Evolutionary conservation across 1,140 invertebrate genomes (phyloP), one percentile per base, ranked within the genome.

Genomic region (Aphis craccivora): DNA sequence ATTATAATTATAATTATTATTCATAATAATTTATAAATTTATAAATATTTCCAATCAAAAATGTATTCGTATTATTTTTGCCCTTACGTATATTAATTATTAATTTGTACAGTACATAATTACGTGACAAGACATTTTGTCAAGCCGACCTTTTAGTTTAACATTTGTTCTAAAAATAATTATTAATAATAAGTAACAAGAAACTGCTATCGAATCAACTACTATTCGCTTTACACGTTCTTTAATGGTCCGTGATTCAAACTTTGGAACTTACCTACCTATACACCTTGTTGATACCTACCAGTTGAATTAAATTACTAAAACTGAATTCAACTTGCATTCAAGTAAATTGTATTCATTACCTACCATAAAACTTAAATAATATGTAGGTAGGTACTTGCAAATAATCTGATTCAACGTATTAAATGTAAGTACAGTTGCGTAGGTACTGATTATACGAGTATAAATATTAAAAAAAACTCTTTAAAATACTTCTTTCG

Each of bases 271-370:
- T 67, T 67, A n/a, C 37, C 37, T 37, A 37, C 37, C 37, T 37
- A 37, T 37, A 37, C 37, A 67, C 4, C 60, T 67, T n/a, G 60
- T 67, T 67, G 60, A 5, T n/a, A 67, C 60, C 60, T n/a, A 67
- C 60, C 60, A n/a, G 30, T 67, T 18, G 60, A 67, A 67, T 67
- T 67, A 67, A 67, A 67, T 67, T 67, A 67, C 60, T 67, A 67
- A 67, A 67, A 67, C n/a, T 67, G 30, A 67, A 67, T 67, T n/a
- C 30, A n/a, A 67, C 60, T n/a, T 67, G 6, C 60, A n/a, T 14
- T 76, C 60, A 35, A n/a, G 14, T 76, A 76, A 76, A 76, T 76
- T 76, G 60, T 76, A 76, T 76, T 76, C 60, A 76, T 76, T n/a
- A 76, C 4, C 23, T n/a, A 76, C 4, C 18, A 76, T 76, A 76